Evolutionary conservation across 2,888 invertebrate genomes (phyloP), one percentile per base, ranked within the genome.

Genomic region (Lepidochrysops patricia): DNA sequence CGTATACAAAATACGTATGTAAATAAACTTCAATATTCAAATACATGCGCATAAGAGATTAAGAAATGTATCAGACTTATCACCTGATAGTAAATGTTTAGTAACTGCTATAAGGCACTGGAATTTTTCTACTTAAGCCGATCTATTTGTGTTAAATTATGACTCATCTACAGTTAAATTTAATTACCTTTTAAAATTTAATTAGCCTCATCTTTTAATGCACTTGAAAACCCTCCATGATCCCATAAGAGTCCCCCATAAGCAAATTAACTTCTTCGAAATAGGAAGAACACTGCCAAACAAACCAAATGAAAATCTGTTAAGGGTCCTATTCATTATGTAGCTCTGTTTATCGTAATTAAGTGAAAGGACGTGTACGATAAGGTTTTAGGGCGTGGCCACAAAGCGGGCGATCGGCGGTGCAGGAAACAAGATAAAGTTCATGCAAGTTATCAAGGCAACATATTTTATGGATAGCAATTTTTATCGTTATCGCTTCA

Each of bases 311-410:
- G 57, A 57, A 57, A 57, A 57, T 43, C 57, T 43, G 43, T 57
- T 32, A 52, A 43, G 63, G 49, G 60, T 34, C 58, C 34, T 57
- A 49, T 64, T 61, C 58, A 59, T 63, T 64, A 59, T 26, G 43
- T 59, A 54, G 63, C 60, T 54, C 58, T 61, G 60, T 60, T 62
- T 65, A 61, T 63, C 59, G 57, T 62, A 63, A 65, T 63, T 63
- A 62, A 65, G 56, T 62, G 34, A 60, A 56, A 60, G 57, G 37
- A 56, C 57, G 43, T 25, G 23, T 19, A 19, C 29, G 59, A 59
- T 49, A 59, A 62, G 62, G 60, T 57, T 57, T 58, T 9, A 43
- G 43, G 43, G 3, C 9, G 9, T 19, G 43, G 23, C 43, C 43
- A 23, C 4, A 43, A 43, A 23, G 2, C 1, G 4, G 19, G 7